These are phyloP conservation scores for Ophion slaviceki DNA, from an alignment of 2,888 invertebrate genomes.

Conservation along the genomic window DNA sequence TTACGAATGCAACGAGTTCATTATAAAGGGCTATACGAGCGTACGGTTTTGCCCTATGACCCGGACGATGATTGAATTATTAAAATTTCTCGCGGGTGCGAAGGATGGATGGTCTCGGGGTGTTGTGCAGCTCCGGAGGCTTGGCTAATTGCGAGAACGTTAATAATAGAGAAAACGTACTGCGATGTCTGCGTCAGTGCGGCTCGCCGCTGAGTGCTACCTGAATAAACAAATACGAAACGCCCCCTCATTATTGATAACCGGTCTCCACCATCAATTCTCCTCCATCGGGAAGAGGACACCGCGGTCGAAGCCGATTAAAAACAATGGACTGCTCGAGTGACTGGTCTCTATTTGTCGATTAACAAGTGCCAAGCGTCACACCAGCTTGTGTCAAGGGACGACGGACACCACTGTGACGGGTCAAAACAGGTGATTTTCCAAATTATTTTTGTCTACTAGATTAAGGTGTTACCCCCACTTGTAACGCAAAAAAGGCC, in stretches of 20 bases:
- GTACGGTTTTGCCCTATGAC: slow-evolving; percentile 7
- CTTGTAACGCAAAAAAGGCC: too few relatives aligned
- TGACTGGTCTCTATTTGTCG: slow-evolving; percentile 39
- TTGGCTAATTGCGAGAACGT: slow-evolving; percentile 80
- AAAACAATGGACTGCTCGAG: slow-evolving; percentile 52
- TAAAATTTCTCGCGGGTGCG: slow-evolving; percentile 78
- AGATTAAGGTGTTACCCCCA: too few relatives aligned
- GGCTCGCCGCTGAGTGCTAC: slow-evolving; percentile 79
- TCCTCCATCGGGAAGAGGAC: slow-evolving; percentile 60
- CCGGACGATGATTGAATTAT: slow-evolving; percentile 78
- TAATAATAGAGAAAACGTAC: slow-evolving; percentile 77
- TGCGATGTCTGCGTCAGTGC: slow-evolving; percentile 60
- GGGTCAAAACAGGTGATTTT: too few relatives aligned
- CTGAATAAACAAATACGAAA: slow-evolving; percentile 82
- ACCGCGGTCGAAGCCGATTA: slow-evolving; percentile 32
- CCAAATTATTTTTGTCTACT: too few relatives aligned
- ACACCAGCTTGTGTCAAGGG: background rate
- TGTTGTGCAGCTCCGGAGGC: slow-evolving; percentile 72
- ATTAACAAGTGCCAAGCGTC: slow-evolving; percentile 19
- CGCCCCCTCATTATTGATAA: slow-evolving; percentile 79
- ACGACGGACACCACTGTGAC: too few relatives aligned
- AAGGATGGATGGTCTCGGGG: slow-evolving; percentile 74
- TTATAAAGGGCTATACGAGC: background rate
- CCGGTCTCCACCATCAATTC: background rate
- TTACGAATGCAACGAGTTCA: background rate